phyloP scores from a whole-genome alignment of 2,888 invertebrate genomes.

The Cylloceria caligata region DNA sequence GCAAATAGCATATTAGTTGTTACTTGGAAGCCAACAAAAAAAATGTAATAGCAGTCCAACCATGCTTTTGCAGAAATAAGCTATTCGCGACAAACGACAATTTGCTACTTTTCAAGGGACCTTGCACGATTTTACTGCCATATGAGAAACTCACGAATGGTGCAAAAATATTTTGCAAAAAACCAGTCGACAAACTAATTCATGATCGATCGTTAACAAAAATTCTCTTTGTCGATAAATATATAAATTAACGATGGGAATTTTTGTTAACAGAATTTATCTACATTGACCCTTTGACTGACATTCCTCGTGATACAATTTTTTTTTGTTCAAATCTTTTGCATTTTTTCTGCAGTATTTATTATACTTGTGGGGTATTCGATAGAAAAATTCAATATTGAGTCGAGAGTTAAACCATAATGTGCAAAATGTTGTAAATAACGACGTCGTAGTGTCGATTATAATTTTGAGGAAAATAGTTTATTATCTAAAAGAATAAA shows the following conservation, averaged over 20 bases:
- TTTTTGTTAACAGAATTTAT: background rate
- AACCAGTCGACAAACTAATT: background rate
- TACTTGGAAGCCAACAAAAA: constrained; percentile 14
- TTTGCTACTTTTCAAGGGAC: constrained; percentile 27
- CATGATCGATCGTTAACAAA: too few species aligned
- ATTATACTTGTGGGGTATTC: too few species aligned
- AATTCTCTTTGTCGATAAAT: background rate
- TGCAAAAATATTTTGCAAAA: background rate
- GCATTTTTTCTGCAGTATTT: background rate
- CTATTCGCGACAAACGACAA: constrained; percentile 19
- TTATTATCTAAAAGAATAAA: background rate
- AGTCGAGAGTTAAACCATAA: too few species aligned
- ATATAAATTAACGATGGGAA: background rate
- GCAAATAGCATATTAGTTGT: constrained; percentile 18
- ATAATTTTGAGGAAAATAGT: constrained; percentile 1
- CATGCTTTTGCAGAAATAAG: constrained; percentile 37
- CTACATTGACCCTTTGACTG: too few species aligned
- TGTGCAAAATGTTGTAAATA: background rate
- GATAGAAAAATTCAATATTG: too few species aligned
- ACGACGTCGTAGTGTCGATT: background rate
- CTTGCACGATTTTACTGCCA: constrained; percentile 50
- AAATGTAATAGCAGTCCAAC: constrained; percentile 38
- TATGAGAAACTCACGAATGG: constrained; percentile 2
- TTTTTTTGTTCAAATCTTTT: background rate
- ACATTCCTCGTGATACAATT: background rate